Evolutionary conservation across 1,140 invertebrate species (phyloP).

Genomic region (Ceratina japonica): DNA sequence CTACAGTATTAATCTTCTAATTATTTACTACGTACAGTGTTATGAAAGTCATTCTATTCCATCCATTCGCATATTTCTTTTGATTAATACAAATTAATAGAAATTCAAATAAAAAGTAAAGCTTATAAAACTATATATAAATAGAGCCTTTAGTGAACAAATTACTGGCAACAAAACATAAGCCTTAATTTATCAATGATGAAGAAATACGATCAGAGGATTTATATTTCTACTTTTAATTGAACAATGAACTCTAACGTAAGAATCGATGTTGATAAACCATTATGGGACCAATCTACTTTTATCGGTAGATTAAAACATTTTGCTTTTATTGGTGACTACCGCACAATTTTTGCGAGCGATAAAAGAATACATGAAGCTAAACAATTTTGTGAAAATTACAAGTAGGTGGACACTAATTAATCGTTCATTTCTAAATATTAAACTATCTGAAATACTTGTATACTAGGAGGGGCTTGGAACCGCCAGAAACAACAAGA

Average conservation of each 20-base stretch:
- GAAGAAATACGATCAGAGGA: not conserved
- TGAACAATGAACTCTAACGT: slow-evolving; percentile 7
- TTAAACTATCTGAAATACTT: not conserved
- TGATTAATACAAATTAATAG: not conserved
- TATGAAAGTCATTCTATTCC: not conserved
- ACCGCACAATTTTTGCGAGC: slow-evolving; percentile 80
- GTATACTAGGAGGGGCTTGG: slow-evolving; percentile 3
- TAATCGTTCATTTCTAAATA: not conserved
- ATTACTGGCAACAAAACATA: not conserved
- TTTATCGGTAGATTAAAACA: slow-evolving; percentile 84
- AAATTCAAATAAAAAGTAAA: not conserved
- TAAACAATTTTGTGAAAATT: slow-evolving; percentile 79
- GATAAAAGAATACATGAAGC: slow-evolving; percentile 80
- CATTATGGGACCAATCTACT: slow-evolving; percentile 83
- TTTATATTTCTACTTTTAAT: not conserved
- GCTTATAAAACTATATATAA: not conserved
- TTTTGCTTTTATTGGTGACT: slow-evolving; percentile 85
- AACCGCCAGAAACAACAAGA: not conserved
- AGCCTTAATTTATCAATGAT: not conserved
- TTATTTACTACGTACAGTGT: not conserved
- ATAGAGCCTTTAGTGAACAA: not conserved
- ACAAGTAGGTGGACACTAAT: slow-evolving; percentile 78
- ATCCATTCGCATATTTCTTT: not conserved
- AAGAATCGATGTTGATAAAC: slow-evolving; percentile 80
- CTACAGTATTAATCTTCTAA: not conserved